Evolutionary conservation across 2,797 vertebrate genomes (phyloP), one percentile per base, ranked within the genome.

Genomic region (Lacerta bilineata): DNA sequence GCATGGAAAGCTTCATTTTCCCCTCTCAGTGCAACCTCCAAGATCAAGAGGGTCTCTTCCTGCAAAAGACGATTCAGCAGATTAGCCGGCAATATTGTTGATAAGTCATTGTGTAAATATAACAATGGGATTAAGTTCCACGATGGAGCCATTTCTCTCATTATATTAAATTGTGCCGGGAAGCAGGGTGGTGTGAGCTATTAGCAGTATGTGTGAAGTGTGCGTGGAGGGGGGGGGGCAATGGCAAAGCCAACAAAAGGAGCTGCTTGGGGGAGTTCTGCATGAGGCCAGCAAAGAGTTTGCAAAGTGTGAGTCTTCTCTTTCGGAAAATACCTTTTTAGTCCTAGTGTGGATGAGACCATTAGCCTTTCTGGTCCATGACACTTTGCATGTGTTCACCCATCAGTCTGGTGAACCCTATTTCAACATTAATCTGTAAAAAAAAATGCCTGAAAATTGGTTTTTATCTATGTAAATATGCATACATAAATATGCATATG

Each of bases 51-150:
- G 88, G 75, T 69, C 76, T 88, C 41, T 74, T 36, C 25, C 4
- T 84, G 72, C 68, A 4, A 55, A 83, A 80, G 50, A 4, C 69
- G 50, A 81, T 91, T 87, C 46, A 91, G 91, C 79, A 33, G 87
- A 55, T 64, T 83, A 3, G 41, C 72, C 91, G n/a, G 75, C 55
- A 90, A 88, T 88, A 86, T 39, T 10, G 78, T 85, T 91, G 90
- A 83, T 87, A 84, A 89, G 61, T 36, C 72, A 18, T 87, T 91
- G 55, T 27, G 72, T 90, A 91, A 86, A 89, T 61, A 83, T 3
- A 90, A 61, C 64, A 10, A 55, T 86, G 84, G 80, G 61, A 41
- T 85, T 85, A 87, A 92, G 87, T 83, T 10, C 15, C 29, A 85
- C 36, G 83, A 80, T 6, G 82, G 36, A 72, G 81, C 27, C 39